phyloP scores from a whole-genome alignment of 2,888 invertebrate species.

The Idaea aversata region DNA sequence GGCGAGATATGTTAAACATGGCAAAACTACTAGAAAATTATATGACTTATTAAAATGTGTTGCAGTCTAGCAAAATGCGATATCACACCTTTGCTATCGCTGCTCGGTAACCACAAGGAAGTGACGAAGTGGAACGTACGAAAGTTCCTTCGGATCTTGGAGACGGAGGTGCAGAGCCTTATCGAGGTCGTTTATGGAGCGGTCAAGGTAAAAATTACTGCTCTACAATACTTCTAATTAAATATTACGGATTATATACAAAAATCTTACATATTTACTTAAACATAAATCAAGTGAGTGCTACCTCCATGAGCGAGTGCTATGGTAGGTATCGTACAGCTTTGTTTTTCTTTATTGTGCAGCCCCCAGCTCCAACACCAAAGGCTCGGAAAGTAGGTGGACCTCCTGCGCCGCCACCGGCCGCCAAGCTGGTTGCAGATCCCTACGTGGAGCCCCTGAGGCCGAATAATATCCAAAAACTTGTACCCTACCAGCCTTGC shows the following conservation, averaged over 20 bases:
- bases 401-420: slow-evolving; percentile 33
- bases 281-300: not conserved
- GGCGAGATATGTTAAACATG: no score
- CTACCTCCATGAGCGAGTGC: not conserved
- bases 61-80: slow-evolving; percentile 70
- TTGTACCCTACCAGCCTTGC: slow-evolving; percentile 71
- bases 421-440: slow-evolving; percentile 73
- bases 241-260: no score
- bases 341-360: slow-evolving; percentile 2
- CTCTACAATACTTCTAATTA: no score
- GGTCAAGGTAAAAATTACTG: slow-evolving; percentile 51
- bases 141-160: slow-evolving; percentile 75
- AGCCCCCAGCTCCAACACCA: slow-evolving; percentile 72
- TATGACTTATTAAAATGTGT: not conserved
- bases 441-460: slow-evolving; percentile 54
- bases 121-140: slow-evolving; percentile 79
- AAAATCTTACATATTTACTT: not conserved
- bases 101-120: slow-evolving; percentile 79
- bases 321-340: not conserved
- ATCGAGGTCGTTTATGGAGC: slow-evolving; percentile 75
- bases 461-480: slow-evolving; percentile 65
- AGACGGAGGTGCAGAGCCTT: slow-evolving; percentile 73
- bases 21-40: no score
- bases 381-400: slow-evolving; percentile 42
- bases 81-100: slow-evolving; percentile 65